Evolutionary conservation across 2,113 vertebrate genomes (phyloP).

Genomic region (Tympanuchus pallidicinctus): DNA sequence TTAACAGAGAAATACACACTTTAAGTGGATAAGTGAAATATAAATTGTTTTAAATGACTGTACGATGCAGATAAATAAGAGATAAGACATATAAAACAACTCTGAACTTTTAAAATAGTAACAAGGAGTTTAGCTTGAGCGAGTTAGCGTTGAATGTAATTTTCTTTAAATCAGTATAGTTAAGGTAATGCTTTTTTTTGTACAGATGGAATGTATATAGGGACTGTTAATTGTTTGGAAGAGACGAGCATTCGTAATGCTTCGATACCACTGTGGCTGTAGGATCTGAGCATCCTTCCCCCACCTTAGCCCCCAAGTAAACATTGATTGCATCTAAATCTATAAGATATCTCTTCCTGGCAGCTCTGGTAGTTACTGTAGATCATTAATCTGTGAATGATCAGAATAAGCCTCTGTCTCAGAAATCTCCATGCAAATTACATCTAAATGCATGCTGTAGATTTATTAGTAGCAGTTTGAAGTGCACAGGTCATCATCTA

Average conservation of each 20-base stretch:
- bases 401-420: constrained; percentile 62
- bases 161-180: background rate
- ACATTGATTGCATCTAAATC: constrained; percentile 65
- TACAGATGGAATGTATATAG: background rate
- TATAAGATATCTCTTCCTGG: constrained; percentile 70
- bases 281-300: background rate
- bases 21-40: background rate
- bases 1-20: background rate
- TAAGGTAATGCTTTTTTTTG: background rate
- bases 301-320: background rate
- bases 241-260: background rate
- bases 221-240: background rate
- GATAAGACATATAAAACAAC: background rate
- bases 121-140: background rate
- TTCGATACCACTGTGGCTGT: background rate
- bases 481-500: constrained; percentile 65
- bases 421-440: constrained; percentile 74
- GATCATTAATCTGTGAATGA: constrained; percentile 76
- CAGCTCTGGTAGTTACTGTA: constrained; percentile 73
- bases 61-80: background rate
- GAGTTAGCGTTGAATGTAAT: background rate
- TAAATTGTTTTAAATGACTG: constrained; percentile 1
- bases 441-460: constrained; percentile 68
- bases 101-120: background rate
- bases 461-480: constrained; percentile 69